These are phyloP conservation scores for Sebastes alutus DNA, from an alignment of 2,797 vertebrate genomes.

Conservation along the genomic window DNA sequence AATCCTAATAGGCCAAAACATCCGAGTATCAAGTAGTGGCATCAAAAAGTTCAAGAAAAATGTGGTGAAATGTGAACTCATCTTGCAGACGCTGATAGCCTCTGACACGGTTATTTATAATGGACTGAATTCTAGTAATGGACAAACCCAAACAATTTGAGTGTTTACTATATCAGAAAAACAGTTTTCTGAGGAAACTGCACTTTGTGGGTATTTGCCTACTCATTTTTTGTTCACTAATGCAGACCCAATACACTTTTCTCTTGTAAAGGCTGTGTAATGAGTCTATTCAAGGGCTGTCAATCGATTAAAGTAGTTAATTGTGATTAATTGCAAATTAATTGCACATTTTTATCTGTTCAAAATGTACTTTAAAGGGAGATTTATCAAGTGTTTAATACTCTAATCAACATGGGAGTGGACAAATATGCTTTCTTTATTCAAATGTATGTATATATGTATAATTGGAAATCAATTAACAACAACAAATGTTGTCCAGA, in stretches of 20 bases:
- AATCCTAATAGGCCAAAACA: conserved; percentile 37
- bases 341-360: too few relatives aligned
- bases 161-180: neutral
- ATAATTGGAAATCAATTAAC: too few relatives aligned
- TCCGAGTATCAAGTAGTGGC: neutral
- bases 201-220: neutral
- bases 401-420: too few relatives aligned
- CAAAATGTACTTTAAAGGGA: too few relatives aligned
- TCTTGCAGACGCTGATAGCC: neutral
- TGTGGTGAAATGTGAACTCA: conserved; percentile 29
- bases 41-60: conserved; percentile 17
- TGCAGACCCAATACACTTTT: neutral
- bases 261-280: neutral
- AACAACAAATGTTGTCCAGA: rapidly evolving
- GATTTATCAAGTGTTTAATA: too few relatives aligned
- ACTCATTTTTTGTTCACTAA: neutral
- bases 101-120: conserved; percentile 11
- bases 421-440: too few relatives aligned
- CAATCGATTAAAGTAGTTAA: too few relatives aligned
- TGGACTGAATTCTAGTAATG: neutral
- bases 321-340: too few relatives aligned
- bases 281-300: neutral
- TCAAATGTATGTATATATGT: too few relatives aligned
- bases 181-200: neutral
- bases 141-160: neutral